These are phyloP conservation scores for Artibeus lituratus DNA, from an alignment of 2,797 vertebrate species.

Conservation along the genomic window DNA sequence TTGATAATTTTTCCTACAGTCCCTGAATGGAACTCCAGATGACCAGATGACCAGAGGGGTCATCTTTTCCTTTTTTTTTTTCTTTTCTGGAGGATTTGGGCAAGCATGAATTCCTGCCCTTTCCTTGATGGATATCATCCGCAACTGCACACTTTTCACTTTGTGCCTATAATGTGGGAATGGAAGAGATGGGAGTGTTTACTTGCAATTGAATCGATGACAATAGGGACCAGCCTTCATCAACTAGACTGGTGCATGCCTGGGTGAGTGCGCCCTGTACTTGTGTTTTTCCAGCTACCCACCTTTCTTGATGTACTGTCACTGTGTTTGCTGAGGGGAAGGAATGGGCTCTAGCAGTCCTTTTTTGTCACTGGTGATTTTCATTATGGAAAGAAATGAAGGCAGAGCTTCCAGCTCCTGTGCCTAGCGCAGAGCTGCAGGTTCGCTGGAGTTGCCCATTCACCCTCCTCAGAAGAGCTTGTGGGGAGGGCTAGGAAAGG, in stretches of 20 bases:
- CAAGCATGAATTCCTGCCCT: not conserved
- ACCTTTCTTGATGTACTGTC: not conserved
- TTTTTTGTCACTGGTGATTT: not conserved
- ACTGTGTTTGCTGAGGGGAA: not conserved
- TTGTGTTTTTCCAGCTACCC: not conserved
- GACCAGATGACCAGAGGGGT: not conserved
- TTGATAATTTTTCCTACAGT: not conserved
- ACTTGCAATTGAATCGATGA: not conserved
- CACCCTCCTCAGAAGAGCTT: not conserved
- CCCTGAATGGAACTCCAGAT: not conserved
- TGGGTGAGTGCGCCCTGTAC: not conserved
- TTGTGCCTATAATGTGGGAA: not conserved
- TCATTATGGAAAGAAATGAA: not conserved
- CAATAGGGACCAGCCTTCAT: not conserved
- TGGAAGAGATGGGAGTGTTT: not conserved
- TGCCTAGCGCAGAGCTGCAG: not conserved
- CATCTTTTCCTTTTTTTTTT: not conserved
- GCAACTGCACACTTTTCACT: not conserved
- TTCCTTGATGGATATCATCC: not conserved
- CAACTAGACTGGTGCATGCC: not conserved
- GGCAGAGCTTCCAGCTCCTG: fast-evolving
- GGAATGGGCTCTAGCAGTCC: not conserved
- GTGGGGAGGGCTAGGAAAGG: not conserved
- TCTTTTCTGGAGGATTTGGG: not conserved
- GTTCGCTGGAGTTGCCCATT: too few species aligned